These are phyloP conservation scores for Chaetodon trifascialis DNA, from an alignment of 2,113 vertebrate genomes.

Conservation along the genomic window DNA sequence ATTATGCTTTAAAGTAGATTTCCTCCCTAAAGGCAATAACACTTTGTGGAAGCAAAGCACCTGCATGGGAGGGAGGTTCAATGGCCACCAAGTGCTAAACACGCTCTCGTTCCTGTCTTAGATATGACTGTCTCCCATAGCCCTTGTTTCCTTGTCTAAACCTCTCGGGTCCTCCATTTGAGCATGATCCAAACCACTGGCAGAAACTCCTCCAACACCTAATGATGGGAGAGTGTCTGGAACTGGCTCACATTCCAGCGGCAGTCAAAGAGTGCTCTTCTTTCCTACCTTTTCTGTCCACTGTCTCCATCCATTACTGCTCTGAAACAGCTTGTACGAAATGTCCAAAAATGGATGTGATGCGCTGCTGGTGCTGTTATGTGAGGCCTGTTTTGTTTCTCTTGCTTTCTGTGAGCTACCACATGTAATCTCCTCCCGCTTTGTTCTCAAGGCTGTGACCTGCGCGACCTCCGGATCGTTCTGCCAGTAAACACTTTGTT, in stretches of 20 bases:
- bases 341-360: conserved; percentile 29
- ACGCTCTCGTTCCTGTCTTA: conserved; percentile 34
- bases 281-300: no score
- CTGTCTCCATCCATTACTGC: conserved; percentile 7
- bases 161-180: conserved; percentile 38
- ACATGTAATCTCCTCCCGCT: conserved; percentile 33
- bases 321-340: background rate
- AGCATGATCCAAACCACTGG: conserved; percentile 52
- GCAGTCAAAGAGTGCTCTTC: conserved; percentile 29
- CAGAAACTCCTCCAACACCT: conserved; percentile 58
- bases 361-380: conserved; percentile 5
- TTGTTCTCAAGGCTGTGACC: conserved; percentile 28
- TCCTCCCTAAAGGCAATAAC: conserved; percentile 44
- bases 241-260: conserved; percentile 50
- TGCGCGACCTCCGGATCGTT: conserved; percentile 24
- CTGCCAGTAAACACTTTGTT: conserved; percentile 55
- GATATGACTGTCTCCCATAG: conserved; percentile 44
- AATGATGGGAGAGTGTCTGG: conserved; percentile 60
- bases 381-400: conserved; percentile 48
- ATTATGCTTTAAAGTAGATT: conserved; percentile 23
- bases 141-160: conserved; percentile 13
- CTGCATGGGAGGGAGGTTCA: conserved; percentile 28
- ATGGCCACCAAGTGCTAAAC: background rate
- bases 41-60: conserved; percentile 15
- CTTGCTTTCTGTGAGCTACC: conserved; percentile 12